Conservation (phyloP, 2,113 vertebrate species). For the Equus przewalskii region DNA sequence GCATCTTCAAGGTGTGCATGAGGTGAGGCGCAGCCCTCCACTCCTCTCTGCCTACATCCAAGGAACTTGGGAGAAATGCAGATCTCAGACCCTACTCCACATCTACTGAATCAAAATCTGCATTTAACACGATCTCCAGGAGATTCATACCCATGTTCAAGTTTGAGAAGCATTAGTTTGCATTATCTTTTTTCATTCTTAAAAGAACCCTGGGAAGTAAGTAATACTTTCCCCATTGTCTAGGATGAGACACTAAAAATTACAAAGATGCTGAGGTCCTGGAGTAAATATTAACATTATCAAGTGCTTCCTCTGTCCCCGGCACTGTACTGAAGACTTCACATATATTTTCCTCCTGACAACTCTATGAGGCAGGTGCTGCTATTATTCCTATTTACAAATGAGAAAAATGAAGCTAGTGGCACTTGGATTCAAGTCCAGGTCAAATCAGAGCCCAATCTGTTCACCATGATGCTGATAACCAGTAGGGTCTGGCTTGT, state of each 20-base stretch:
- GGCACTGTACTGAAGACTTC: not conserved
- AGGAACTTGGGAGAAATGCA: not conserved
- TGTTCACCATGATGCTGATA: not conserved
- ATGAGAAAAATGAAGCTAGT: not conserved
- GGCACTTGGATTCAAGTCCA: not conserved
- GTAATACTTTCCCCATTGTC: not conserved
- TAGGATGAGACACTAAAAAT: not conserved
- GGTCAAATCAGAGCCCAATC: not conserved
- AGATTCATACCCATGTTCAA: not conserved
- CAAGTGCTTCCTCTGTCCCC: not conserved
- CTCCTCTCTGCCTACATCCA: not conserved
- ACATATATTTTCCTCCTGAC: not conserved
- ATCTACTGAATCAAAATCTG: not conserved
- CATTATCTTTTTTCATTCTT: not conserved
- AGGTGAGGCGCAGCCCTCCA: not conserved
- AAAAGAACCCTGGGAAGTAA: not conserved
- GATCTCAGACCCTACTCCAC: not conserved
- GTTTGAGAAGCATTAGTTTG: not conserved
- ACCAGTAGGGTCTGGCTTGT: not conserved
- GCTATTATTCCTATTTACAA: not conserved
- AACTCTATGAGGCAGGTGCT: not conserved
- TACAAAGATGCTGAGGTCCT: not conserved
- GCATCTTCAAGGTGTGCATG: too few relatives aligned
- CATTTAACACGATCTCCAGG: not conserved
- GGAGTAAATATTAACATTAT: not conserved